phyloP scores from a whole-genome alignment of 2,888 invertebrate genomes.

The Ypsolopha scabrella region DNA sequence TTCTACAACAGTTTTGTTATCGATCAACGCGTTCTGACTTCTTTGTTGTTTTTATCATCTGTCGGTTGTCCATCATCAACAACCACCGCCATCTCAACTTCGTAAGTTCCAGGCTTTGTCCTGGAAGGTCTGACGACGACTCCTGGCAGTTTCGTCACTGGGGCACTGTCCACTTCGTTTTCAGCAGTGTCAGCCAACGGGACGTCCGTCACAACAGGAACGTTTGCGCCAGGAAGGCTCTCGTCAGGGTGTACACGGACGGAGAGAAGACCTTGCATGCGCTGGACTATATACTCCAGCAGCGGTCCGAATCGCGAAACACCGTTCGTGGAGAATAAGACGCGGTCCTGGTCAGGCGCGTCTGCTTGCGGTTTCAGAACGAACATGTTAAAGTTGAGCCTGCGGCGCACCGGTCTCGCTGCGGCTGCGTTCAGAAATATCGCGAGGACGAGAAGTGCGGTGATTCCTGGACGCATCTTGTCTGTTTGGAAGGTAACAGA shows the following conservation, averaged over 20 bases:
- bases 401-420: conserved; percentile 34
- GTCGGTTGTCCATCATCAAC: conserved; percentile 50
- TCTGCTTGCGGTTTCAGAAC: conserved; percentile 44
- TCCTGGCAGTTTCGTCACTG: conserved; percentile 52
- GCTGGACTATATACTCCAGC: conserved; percentile 76
- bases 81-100: conserved; percentile 52
- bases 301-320: conserved; percentile 75
- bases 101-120: conserved; percentile 52
- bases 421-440: conserved; percentile 33
- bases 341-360: conserved; percentile 30
- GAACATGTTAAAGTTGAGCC: conserved; percentile 62
- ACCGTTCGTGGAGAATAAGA: conserved; percentile 44
- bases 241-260: conserved; percentile 71
- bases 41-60: conserved; percentile 21
- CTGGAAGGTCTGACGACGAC: conserved; percentile 45
- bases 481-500: conserved; percentile 9
- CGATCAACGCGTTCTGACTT: neutral
- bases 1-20: neutral
- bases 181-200: conserved; percentile 42
- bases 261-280: conserved; percentile 77
- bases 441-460: conserved; percentile 28
- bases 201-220: neutral
- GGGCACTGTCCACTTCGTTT: conserved; percentile 58
- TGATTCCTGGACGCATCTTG: neutral
- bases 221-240: conserved; percentile 3